phyloP scores from a whole-genome alignment of 30 jellyfish, hydroid and myxozoan species.

The Hydractinia echinata region DNA sequence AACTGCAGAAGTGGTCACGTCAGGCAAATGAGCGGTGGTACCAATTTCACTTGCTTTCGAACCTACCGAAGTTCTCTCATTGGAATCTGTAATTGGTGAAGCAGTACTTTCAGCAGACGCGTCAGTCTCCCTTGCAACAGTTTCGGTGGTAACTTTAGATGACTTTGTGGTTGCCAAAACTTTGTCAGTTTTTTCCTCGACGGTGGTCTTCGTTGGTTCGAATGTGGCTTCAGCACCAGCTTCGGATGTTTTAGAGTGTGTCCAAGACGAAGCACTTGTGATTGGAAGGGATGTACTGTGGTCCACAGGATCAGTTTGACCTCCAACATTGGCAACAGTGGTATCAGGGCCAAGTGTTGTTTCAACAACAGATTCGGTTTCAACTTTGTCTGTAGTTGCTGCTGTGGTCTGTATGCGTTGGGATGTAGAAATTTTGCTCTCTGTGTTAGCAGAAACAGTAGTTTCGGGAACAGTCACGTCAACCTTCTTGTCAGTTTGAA shows the following conservation, averaged over 20 bases:
- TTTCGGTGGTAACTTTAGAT: constrained; percentile 9
- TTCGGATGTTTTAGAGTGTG: neutral
- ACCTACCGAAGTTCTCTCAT: no score
- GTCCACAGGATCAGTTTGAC: neutral
- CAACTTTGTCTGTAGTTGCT: constrained; percentile 32
- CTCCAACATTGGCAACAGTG: constrained; percentile 12
- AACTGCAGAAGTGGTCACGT: neutral
- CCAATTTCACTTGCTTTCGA: neutral
- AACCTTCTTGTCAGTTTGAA: constrained; percentile 21
- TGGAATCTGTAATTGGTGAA: neutral
- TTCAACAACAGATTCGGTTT: constrained; percentile 33
- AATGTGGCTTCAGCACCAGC: neutral
- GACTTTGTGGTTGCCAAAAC: constrained; percentile 2
- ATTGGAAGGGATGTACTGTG: neutral
- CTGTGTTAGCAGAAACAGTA: constrained; percentile 33
- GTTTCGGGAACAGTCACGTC: constrained; percentile 33
- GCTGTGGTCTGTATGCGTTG: constrained; percentile 33
- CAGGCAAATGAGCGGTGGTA: neutral
- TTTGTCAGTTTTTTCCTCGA: neutral
- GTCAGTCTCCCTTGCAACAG: neutral
- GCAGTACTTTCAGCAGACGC: constrained; percentile 28
- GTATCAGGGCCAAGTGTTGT: constrained; percentile 38
- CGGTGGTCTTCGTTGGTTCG: neutral
- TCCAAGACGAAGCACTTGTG: neutral
- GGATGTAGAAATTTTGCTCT: neutral